Conservation (phyloP, 2,888 invertebrate species). For the Colletes collaris region DNA sequence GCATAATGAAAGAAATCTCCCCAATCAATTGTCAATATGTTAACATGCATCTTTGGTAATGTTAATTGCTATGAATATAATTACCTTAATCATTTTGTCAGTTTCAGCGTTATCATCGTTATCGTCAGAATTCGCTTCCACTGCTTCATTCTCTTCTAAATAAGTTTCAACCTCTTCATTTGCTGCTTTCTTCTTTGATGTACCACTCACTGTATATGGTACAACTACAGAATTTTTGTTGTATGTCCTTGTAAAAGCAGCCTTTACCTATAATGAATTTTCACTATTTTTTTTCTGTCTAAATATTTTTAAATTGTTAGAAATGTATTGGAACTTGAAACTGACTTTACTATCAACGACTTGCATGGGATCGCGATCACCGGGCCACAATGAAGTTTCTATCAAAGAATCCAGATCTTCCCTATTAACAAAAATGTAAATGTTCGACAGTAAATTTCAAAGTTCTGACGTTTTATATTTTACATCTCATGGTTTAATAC, state of each 20-base stretch:
- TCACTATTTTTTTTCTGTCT: background rate
- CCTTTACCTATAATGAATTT: slow-evolving; percentile 88
- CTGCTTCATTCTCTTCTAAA: slow-evolving; percentile 82
- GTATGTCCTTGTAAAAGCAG: slow-evolving; percentile 95
- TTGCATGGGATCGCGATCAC: slow-evolving; percentile 89
- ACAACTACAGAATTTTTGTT: slow-evolving; percentile 92
- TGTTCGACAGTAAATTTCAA: background rate
- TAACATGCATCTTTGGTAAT: background rate
- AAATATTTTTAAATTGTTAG: background rate
- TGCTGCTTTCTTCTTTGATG: slow-evolving; percentile 85
- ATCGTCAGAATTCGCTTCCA: slow-evolving; percentile 80
- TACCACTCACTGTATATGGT: slow-evolving; percentile 89
- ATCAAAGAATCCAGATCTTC: slow-evolving; percentile 96
- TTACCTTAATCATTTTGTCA: slow-evolving; percentile 92
- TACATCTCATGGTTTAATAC: slow-evolving; percentile 19
- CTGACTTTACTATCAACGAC: slow-evolving; percentile 89
- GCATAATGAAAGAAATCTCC: no score
- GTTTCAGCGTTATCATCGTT: slow-evolving; percentile 87
- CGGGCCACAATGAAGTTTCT: slow-evolving; percentile 94
- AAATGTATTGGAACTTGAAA: slow-evolving; percentile 30
- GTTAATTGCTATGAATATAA: slow-evolving; percentile 10
- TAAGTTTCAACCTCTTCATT: slow-evolving; percentile 81
- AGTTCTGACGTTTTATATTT: background rate
- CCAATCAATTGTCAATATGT: background rate
- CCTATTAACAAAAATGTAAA: slow-evolving; percentile 77